These are phyloP conservation scores for Pachyramphus minor DNA, from an alignment of 2,113 vertebrate genomes.

Conservation along the genomic window DNA sequence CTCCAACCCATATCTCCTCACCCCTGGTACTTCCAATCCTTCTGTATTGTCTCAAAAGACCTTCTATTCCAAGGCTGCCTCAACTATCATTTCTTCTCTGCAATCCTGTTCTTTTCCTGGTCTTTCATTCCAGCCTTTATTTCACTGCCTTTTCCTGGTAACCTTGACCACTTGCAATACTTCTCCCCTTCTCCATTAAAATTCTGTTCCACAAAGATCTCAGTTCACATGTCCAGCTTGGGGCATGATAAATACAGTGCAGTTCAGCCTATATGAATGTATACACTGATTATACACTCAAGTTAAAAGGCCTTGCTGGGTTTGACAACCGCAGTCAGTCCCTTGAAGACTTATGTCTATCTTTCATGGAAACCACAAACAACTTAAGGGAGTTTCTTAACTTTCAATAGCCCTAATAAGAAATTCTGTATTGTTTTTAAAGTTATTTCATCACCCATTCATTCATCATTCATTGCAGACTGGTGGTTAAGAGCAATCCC, in stretches of 20 bases:
- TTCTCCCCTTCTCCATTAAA: neutral
- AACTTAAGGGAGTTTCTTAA: neutral
- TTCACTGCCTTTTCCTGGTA: neutral
- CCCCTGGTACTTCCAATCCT: neutral
- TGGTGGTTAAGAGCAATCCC: neutral
- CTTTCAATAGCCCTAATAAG: neutral
- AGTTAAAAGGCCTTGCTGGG: neutral
- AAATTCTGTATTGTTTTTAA: neutral
- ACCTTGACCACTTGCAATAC: neutral
- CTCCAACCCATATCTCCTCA: neutral
- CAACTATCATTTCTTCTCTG: neutral
- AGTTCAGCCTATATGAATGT: neutral
- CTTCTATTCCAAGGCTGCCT: neutral
- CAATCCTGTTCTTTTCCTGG: neutral
- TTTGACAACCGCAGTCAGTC: neutral
- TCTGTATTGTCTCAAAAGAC: neutral
- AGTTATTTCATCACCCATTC: neutral
- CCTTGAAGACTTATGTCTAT: neutral
- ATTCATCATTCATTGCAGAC: too few relatives aligned
- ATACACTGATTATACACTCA: accelerated
- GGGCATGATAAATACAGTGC: neutral
- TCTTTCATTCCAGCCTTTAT: neutral
- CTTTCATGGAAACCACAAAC: neutral
- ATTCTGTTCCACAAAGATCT: neutral
- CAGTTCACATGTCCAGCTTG: neutral